Conservation (phyloP, 2,797 vertebrate species). For the Chrysocyon brachyurus region DNA sequence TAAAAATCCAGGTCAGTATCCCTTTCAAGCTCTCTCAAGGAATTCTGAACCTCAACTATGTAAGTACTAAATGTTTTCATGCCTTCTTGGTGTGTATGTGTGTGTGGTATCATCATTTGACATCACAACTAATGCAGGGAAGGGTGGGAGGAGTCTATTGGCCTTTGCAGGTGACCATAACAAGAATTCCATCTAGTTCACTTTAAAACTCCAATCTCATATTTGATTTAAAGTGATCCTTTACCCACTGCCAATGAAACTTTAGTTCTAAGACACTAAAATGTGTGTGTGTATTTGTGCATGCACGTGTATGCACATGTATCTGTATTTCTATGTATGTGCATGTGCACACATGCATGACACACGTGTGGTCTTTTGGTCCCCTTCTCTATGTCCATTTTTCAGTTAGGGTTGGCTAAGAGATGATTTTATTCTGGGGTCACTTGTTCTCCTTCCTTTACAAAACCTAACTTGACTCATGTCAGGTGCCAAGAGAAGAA, state of each 20-base stretch:
- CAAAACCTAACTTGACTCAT: not conserved
- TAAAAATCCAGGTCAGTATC: not conserved
- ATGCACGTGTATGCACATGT: not conserved
- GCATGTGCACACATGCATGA: rapidly evolving
- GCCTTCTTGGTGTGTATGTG: not conserved
- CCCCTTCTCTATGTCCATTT: not conserved
- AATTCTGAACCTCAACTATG: not conserved
- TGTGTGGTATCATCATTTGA: not conserved
- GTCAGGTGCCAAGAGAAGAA: not conserved
- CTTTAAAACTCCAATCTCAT: not conserved
- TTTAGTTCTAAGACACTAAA: not conserved
- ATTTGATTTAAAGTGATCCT: not conserved
- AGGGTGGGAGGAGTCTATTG: not conserved
- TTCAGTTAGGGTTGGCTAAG: not conserved
- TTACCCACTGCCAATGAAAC: not conserved
- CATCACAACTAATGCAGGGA: not conserved
- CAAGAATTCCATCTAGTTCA: not conserved
- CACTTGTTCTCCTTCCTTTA: not conserved
- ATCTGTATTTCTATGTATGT: not conserved
- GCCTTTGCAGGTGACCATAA: not conserved
- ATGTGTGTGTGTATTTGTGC: not conserved
- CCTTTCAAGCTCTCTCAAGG: not conserved
- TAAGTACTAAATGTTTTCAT: not conserved
- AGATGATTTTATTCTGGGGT: not conserved
- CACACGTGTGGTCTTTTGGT: not conserved